phyloP scores from a whole-genome alignment of 2,797 vertebrate species.

The Salmo trutta region DNA sequence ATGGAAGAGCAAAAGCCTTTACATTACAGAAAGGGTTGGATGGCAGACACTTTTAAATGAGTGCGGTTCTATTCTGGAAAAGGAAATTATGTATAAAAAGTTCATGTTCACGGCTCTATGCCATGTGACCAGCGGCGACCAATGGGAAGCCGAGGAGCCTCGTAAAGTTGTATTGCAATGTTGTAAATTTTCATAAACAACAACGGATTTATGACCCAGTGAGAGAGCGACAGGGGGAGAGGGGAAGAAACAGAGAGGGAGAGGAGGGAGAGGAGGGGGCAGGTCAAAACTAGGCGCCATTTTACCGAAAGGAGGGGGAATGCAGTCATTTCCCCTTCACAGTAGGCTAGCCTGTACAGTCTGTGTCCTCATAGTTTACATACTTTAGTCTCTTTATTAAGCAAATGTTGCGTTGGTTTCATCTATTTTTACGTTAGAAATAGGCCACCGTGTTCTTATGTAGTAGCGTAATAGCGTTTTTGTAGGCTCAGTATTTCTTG shows the following conservation, averaged over 20 bases:
- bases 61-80: conserved; percentile 92
- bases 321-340: background rate
- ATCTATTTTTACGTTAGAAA: background rate
- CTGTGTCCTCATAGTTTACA: conserved; percentile 65
- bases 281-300: conserved; percentile 94
- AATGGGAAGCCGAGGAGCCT: conserved; percentile 87
- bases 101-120: conserved; percentile 95
- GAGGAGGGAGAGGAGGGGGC: conserved; percentile 51
- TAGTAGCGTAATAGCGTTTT: background rate
- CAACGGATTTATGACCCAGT: conserved; percentile 97
- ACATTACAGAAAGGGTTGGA: conserved; percentile 71
- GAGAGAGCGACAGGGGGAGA: background rate
- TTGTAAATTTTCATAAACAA: conserved; percentile 99
- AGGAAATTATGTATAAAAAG: conserved; percentile 98
- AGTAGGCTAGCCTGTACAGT: conserved; percentile 48
- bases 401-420: background rate
- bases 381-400: conserved; percentile 47
- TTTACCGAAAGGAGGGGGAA: conserved; percentile 83
- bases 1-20: background rate
- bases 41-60: conserved; percentile 85
- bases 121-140: conserved; percentile 90
- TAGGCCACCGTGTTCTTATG: background rate
- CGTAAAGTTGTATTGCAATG: conserved; percentile 98
- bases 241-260: background rate
- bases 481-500: background rate